Evolutionary conservation across 2,797 vertebrate species (phyloP), one percentile per base, ranked within the genome.

Genomic region (Falco cherrug): DNA sequence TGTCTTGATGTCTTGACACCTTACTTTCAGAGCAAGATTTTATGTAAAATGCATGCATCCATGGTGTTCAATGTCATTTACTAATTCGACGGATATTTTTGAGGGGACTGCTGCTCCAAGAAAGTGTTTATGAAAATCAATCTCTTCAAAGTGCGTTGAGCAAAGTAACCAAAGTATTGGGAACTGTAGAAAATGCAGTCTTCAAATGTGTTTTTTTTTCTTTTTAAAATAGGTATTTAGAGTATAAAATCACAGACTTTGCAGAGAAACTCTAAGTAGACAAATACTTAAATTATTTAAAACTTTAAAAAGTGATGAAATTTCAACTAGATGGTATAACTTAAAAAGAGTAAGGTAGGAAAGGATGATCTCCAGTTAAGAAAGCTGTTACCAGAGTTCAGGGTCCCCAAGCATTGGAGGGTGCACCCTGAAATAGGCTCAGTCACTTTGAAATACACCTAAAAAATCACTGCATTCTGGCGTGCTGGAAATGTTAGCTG

Each of bases 321-420:
- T 70, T 90, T 75, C 47, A 85, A 43, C 12, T 29, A 63, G 31
- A 47, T 14, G 8, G 31, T 31, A 25, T 26, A 59, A 64, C 37
- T 84, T 56, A 56, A 37, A 73, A 39, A 2, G 2, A 51, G 16
- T 67, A 70, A 57, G 11, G 43, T 39, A 39, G 48, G 43, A 75
- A 53, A 70, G 14, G 43, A 57, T 3, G 1, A 61, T 69, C 8
- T 53, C 10, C 57, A 67, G 13, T 14, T 48, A 57, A 47, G 31
- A 50, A 65, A 67, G 16, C 15, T 78, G 37, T 39, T 41, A 54
- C 25, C 43, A 57, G 37, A 70, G 19, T n/a, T 78, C 31, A 61
- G 18, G 25, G 8, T 67, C 31, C 39, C 35, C 26, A 56, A 1
- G 6, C 1, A 2, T 0, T 0, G 11, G 13, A 53, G 9, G 13